A percentile compares a stretch with the other conserved stretches of the same genome.
Conservation (phyloP, 2,113 vertebrate species). For the Myrmophylax atrothorax region DNA sequence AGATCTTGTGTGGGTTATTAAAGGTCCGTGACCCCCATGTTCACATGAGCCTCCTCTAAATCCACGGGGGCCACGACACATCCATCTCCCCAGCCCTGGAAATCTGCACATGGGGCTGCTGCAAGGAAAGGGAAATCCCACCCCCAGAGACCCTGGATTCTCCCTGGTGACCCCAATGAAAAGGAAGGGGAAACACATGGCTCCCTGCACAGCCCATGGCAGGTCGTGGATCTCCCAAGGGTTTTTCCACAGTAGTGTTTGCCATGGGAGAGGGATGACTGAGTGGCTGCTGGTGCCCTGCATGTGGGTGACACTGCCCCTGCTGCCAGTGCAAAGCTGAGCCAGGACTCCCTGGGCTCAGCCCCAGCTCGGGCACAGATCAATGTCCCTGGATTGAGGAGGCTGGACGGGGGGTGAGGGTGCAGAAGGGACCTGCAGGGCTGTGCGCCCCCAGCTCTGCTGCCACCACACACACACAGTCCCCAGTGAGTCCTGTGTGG, state of each 20-base stretch:
- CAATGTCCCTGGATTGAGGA: not conserved
- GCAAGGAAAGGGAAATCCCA: not conserved
- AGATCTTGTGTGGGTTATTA: not conserved
- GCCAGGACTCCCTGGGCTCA: not conserved
- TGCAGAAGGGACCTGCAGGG: not conserved
- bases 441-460: not conserved
- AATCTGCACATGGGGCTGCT: fast-evolving
- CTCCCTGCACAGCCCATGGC: fast-evolving
- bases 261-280: not conserved
- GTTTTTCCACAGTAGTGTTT: not conserved
- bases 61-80: fast-evolving
- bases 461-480: fast-evolving
- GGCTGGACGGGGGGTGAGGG: not conserved
- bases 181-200: fast-evolving
- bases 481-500: fast-evolving
- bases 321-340: not conserved
- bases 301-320: not conserved
- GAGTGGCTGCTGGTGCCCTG: fast-evolving
- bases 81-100: not conserved
- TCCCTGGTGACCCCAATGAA: not conserved
- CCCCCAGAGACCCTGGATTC: fast-evolving
- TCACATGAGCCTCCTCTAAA: not conserved
- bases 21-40: not conserved
- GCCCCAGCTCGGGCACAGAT: not conserved
- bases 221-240: fast-evolving